Evolutionary conservation across 2,113 vertebrate species (phyloP).

Genomic region (Prochilodus magdalenae): DNA sequence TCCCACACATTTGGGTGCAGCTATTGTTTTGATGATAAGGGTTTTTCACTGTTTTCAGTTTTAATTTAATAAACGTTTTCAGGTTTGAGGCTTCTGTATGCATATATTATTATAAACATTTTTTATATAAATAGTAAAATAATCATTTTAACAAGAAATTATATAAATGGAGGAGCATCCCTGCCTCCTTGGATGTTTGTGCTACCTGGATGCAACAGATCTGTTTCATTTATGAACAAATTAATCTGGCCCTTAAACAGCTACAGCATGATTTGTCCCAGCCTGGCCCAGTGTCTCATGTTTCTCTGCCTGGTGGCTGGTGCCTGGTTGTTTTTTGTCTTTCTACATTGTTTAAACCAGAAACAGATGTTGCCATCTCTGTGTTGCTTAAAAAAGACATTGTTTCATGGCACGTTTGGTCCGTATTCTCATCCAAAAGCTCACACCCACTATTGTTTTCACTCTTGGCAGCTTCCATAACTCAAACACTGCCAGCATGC

Average conservation of each 20-base stretch:
- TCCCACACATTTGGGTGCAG: too few species aligned
- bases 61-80: too few species aligned
- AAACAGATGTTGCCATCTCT: conserved; percentile 32
- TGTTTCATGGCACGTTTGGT: not conserved
- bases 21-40: too few species aligned
- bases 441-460: not conserved
- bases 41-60: too few species aligned
- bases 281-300: not conserved
- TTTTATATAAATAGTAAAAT: too few species aligned
- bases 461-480: not conserved
- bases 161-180: too few species aligned
- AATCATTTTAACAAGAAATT: too few species aligned
- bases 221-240: too few species aligned
- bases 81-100: too few species aligned
- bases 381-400: conserved; percentile 10
- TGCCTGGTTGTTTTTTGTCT: not conserved
- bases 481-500: not conserved
- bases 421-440: not conserved
- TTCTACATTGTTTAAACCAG: not conserved
- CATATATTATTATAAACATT: too few species aligned
- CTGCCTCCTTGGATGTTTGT: too few species aligned
- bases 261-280: not conserved
- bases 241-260: not conserved
- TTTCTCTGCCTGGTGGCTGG: not conserved
- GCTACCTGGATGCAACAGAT: too few species aligned